Evolutionary conservation across 2,797 vertebrate genomes (phyloP).

Genomic region (Lepilemur ruficaudatus): DNA sequence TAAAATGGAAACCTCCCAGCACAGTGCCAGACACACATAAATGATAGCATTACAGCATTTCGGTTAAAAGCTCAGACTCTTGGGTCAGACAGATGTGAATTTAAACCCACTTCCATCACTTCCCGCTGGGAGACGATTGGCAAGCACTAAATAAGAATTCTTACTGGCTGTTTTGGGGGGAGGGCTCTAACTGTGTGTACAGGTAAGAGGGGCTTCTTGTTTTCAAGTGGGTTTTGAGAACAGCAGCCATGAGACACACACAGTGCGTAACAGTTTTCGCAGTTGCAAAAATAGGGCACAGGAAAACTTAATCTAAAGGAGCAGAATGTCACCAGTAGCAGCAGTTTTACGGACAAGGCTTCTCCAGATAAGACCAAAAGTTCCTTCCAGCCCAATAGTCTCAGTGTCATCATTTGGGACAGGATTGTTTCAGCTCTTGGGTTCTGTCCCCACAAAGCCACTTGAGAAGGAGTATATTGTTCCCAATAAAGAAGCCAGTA

Average conservation of each 20-base stretch:
- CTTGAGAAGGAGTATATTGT: not conserved
- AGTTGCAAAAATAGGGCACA: not conserved
- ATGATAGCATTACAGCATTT: accelerated
- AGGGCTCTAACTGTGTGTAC: not conserved
- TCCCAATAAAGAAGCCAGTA: not conserved
- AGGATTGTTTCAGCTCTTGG: not conserved
- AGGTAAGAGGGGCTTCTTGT: not conserved
- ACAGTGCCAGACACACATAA: not conserved
- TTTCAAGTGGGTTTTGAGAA: not conserved
- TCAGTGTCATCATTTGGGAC: not conserved
- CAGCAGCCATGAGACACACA: not conserved
- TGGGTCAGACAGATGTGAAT: not conserved
- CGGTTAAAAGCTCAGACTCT: not conserved
- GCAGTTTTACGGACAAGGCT: not conserved
- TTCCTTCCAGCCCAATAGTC: not conserved
- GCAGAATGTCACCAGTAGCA: accelerated
- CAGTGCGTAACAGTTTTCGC: not conserved
- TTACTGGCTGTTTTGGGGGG: not conserved
- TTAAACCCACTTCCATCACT: not conserved
- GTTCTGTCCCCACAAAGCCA: not conserved
- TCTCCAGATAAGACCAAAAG: not conserved
- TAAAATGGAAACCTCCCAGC: not conserved
- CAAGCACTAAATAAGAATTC: not conserved
- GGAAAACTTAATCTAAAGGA: not conserved
- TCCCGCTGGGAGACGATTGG: not conserved